Base-by-base conservation (phyloP, 2,113 vertebrate species). In the Geothlypis trichas region DNA sequence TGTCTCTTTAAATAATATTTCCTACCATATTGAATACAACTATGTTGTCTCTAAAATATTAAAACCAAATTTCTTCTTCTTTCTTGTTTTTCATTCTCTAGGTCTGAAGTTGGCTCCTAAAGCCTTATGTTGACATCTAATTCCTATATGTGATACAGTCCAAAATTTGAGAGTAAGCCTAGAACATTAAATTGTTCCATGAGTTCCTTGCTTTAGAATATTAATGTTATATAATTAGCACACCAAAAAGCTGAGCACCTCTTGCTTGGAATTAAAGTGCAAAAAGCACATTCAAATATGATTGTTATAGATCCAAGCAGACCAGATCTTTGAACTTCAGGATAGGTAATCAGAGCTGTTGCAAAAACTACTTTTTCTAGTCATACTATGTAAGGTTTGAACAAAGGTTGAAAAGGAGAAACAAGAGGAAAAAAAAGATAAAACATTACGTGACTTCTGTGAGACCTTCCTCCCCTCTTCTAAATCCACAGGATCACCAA, bases 351-450 rank as follows among this genome's bases (percentile, higher is more conserved):
- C 23, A 80, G 33, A 79, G 10, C 6, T 76, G 3, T 39, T 73
- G 16, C 17, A 65, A 90, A 91, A 57, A 52, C 37, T 66, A 1
- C 8, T 68, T 80, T 87, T 69, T 15, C 27, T 81, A 14, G 5
- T 62, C 13, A 33, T 37, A 28, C 4, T 2, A 1, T 19, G 5
- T 28, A 35, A 81, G 2, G 2, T 65, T 11, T 77, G 13, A 22
- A 61, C 4, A 69, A 69, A 61, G 15, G 0, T 10, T 66, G 6
- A 11, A 65, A 66, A 65, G 8, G 13, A 55, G 11, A 12, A 61
- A 16, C 1, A 6, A 35, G 5, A 8, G 10, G 4, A 1, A 2
- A 14, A 24, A 30, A 55, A 13, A 11, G 3, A 18, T 16, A 24
- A 59, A 84, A 74, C 2, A 18, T 35, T 1, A 6, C 5, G 2